Evolutionary conservation across 2,888 invertebrate species (phyloP).

Genomic region (Entomobrya proxima): DNA sequence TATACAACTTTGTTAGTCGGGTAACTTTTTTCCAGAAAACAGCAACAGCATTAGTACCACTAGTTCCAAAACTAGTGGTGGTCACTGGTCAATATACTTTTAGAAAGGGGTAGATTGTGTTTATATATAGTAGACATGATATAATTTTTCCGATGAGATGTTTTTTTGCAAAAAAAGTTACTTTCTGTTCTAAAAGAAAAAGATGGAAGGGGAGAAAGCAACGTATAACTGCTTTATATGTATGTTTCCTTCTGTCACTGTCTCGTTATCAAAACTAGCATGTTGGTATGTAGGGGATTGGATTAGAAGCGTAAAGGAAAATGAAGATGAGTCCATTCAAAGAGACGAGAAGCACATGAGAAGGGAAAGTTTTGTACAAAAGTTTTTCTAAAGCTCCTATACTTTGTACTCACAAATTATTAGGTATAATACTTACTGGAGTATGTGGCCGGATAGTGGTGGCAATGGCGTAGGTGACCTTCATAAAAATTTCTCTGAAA

Average conservation of each 20-base stretch:
- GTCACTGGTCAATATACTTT: too few species aligned
- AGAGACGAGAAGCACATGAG: not conserved
- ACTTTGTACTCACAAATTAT: not conserved
- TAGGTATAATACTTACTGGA: not conserved
- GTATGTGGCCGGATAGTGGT: not conserved
- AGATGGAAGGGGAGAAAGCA: not conserved
- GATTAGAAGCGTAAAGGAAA: not conserved
- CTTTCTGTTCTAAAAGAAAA: not conserved
- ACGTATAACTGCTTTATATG: not conserved
- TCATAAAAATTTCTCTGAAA: slow-evolving; percentile 15
- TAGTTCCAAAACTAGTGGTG: too few species aligned
- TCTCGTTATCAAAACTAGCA: slow-evolving; percentile 16
- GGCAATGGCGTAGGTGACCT: slow-evolving; percentile 25
- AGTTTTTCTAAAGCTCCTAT: too few species aligned
- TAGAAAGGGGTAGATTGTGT: too few species aligned
- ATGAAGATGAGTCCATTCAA: not conserved
- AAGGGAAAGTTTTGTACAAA: not conserved
- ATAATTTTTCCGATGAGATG: too few species aligned
- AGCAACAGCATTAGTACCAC: too few species aligned
- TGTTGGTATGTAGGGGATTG: slow-evolving; percentile 8
- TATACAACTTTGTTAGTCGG: not conserved
- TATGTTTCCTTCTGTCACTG: slow-evolving; percentile 11
- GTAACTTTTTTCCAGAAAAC: too few species aligned
- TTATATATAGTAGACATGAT: too few species aligned
- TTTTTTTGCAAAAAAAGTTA: too few species aligned